Evolutionary conservation across 2,113 vertebrate genomes (phyloP).

Genomic region (Pygoscelis antarcticus): DNA sequence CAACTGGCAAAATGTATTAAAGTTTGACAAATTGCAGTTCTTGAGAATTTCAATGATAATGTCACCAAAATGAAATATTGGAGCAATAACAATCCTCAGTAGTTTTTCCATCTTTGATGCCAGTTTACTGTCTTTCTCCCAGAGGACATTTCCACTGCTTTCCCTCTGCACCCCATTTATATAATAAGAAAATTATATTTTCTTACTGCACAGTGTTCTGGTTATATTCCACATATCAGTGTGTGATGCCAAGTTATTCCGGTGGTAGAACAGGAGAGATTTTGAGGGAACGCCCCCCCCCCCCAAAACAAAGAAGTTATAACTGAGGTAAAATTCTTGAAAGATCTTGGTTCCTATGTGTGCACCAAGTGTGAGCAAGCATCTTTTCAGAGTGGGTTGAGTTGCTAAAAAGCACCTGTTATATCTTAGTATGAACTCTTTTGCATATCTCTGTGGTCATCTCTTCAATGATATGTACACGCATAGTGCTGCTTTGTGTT

Average conservation of each 20-base stretch:
- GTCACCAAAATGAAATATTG: neutral
- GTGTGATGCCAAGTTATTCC: neutral
- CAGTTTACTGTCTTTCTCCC: neutral
- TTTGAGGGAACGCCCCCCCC: too few species aligned
- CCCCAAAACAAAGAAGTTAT: neutral
- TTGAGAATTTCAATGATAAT: neutral
- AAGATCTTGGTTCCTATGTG: neutral
- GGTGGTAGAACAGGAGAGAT: neutral
- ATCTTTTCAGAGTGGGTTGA: neutral
- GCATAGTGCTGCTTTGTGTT: neutral
- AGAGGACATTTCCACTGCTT: neutral
- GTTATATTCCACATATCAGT: neutral
- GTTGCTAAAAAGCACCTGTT: neutral
- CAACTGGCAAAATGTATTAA: neutral
- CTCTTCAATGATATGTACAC: fast-evolving
- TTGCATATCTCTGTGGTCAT: neutral
- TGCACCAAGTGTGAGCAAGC: neutral
- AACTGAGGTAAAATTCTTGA: neutral
- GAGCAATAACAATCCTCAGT: neutral
- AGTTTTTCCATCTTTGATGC: neutral
- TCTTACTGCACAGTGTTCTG: neutral
- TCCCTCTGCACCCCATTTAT: neutral
- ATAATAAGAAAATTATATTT: neutral
- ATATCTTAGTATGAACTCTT: neutral
- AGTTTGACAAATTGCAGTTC: neutral